Conservation (phyloP, 2,113 vertebrate genomes). For the Galeopterus variegatus region DNA sequence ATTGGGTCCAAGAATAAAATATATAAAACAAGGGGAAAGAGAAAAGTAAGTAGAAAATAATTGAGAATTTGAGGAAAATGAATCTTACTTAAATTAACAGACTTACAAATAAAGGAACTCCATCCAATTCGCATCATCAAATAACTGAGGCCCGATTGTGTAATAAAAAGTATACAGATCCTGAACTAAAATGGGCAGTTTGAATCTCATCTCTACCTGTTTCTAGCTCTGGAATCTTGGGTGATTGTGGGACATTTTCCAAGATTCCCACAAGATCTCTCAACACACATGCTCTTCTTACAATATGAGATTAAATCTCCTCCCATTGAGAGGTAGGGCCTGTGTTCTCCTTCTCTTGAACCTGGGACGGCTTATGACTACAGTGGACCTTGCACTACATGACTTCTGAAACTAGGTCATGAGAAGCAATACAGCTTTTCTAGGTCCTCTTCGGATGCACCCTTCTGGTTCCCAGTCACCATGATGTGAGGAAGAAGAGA, state of each 20-base stretch:
- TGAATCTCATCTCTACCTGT: not conserved
- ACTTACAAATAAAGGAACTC: not conserved
- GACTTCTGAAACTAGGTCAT: not conserved
- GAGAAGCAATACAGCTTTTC: not conserved
- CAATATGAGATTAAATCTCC: not conserved
- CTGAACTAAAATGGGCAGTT: not conserved
- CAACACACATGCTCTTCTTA: not conserved
- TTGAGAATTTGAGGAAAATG: not conserved
- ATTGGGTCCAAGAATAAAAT: not conserved
- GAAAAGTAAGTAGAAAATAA: not conserved
- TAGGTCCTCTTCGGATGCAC: not conserved
- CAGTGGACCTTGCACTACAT: not conserved
- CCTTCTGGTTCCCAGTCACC: not conserved
- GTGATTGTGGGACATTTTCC: not conserved
- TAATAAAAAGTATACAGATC: not conserved
- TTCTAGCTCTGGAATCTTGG: not conserved
- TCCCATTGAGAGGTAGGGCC: not conserved
- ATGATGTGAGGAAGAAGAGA: not conserved
- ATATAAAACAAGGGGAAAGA: not conserved
- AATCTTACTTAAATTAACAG: conserved; percentile 22
- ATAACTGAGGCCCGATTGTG: not conserved
- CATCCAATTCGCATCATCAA: not conserved
- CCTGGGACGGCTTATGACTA: not conserved
- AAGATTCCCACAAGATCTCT: not conserved
- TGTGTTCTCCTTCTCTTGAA: not conserved